Evolutionary conservation across 64 coral and sea anemone genomes (phyloP).

Genomic region (Montipora capricornis): DNA sequence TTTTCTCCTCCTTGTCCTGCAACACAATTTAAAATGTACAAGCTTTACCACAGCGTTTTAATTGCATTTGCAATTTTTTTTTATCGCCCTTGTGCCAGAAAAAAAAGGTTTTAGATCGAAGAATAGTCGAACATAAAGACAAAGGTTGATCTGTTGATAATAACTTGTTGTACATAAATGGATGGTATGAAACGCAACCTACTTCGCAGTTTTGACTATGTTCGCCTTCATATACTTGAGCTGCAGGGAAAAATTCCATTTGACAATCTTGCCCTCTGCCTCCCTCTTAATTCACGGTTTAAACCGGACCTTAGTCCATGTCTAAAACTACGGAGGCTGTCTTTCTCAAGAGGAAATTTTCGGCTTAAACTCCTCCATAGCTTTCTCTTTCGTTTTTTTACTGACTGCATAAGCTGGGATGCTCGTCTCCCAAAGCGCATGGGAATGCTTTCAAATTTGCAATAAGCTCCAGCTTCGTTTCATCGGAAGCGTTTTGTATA

Average conservation of each 20-base stretch:
- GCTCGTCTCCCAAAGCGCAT: constrained; percentile 12
- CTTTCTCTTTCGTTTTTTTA: constrained; percentile 20
- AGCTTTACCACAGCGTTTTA: neutral
- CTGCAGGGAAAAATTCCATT: too few relatives aligned
- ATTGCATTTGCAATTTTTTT: constrained; percentile 10
- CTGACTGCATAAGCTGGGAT: neutral
- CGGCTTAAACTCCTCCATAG: constrained; percentile 23
- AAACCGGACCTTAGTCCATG: constrained; percentile 64
- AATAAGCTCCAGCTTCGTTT: too few relatives aligned
- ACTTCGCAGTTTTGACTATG: too few relatives aligned
- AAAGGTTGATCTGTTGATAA: too few relatives aligned
- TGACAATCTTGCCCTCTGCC: too few relatives aligned
- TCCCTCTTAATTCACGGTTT: constrained; percentile 56
- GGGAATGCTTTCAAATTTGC: too few relatives aligned
- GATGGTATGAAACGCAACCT: too few relatives aligned
- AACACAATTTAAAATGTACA: constrained; percentile 19
- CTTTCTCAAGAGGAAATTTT: constrained; percentile 20
- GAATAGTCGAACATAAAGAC: too few relatives aligned
- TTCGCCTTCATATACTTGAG: too few relatives aligned
- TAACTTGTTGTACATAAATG: too few relatives aligned
- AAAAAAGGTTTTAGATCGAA: too few relatives aligned
- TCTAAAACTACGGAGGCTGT: constrained; percentile 39
- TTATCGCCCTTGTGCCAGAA: neutral
- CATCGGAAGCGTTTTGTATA: too few relatives aligned
- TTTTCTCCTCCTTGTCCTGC: constrained; percentile 38